A percentile compares a stretch with the other conserved stretches of the same genome.
These are phyloP conservation scores for Aegotheles bennettii DNA, from an alignment of 2,113 vertebrate genomes.

Conservation along the genomic window DNA sequence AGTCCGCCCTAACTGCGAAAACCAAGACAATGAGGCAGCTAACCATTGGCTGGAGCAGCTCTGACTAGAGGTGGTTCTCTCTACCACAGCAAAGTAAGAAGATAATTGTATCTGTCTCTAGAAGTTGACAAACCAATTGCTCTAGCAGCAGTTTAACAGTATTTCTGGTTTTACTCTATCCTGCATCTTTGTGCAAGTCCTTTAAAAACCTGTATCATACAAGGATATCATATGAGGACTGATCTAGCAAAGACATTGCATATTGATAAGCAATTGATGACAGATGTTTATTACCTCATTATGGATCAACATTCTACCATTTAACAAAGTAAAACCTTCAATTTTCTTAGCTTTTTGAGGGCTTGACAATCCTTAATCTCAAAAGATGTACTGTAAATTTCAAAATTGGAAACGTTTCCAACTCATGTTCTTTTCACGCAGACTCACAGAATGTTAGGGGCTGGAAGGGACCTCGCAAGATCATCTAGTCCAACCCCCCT, in stretches of 20 bases:
- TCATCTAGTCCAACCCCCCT: no score
- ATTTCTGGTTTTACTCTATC: neutral
- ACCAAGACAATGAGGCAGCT: no score
- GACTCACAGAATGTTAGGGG: no score
- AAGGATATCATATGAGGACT: neutral
- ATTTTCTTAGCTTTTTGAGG: neutral
- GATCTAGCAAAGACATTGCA: neutral
- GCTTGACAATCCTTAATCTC: neutral
- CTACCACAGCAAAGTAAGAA: no score
- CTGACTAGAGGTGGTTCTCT: neutral
- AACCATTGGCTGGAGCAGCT: neutral
- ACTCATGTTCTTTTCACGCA: accelerated
- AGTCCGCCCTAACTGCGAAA: no score
- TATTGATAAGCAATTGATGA: neutral
- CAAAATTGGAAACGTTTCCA: neutral
- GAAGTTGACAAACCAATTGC: neutral
- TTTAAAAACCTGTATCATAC: neutral
- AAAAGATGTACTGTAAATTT: neutral
- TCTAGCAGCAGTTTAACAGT: neutral
- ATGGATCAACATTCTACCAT: neutral
- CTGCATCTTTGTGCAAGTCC: neutral
- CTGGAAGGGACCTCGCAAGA: no score
- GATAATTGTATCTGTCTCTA: accelerated
- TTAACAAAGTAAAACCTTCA: neutral
- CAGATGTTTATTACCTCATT: neutral